Evolutionary conservation across 2,888 invertebrate species (phyloP), one percentile per base, ranked within the genome.

Genomic region (Dasysyrphus tricinctus): DNA sequence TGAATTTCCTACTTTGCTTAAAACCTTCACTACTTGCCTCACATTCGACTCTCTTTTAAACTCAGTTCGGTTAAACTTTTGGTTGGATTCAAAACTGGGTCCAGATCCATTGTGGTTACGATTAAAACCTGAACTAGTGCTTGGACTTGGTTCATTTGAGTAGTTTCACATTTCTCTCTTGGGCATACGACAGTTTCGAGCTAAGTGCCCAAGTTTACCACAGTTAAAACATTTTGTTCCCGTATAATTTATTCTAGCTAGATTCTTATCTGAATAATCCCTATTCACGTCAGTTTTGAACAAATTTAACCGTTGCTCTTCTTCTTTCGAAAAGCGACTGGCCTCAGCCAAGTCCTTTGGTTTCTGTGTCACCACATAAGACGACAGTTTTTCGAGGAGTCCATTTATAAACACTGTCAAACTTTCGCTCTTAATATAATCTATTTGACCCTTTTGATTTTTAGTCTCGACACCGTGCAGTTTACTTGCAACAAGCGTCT

Each of bases 271-370:
- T 44, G 44, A n/a, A 9, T 44, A 44, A 44, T 44, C 44, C 44
- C 44, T 44, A 44, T 44, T n/a, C 44, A 44, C 44, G n/a, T 44
- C n/a, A n/a, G 44, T n/a, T 44, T 44, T 44, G n/a, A 44, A 44
- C 44, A 44, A 44, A 44, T n/a, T 44, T 9, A 44, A n/a, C 44
- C 44, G 8, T 7, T 47, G 47, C 3, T 47, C n/a, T 47, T 47
- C 47, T 47, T 47, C 47, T 47, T 47, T 47, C 4, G 47, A n/a
- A 16, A 47, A 47, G 47, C 47, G 47, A 47, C 47, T 47, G n/a
- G 47, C 47, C 47, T 47, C 47, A 47, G 47, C 47, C 11, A 47
- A 47, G 16, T 47, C 47, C 16, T 47, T 47, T 47, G 47, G 47
- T 47, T 47, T 47, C 16, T 47, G 42, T 42, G 16, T 47, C 47